Evolutionary conservation across 1,140 invertebrate genomes (phyloP), one percentile per base, ranked within the genome.

Genomic region (Pentalonia nigronervosa): DNA sequence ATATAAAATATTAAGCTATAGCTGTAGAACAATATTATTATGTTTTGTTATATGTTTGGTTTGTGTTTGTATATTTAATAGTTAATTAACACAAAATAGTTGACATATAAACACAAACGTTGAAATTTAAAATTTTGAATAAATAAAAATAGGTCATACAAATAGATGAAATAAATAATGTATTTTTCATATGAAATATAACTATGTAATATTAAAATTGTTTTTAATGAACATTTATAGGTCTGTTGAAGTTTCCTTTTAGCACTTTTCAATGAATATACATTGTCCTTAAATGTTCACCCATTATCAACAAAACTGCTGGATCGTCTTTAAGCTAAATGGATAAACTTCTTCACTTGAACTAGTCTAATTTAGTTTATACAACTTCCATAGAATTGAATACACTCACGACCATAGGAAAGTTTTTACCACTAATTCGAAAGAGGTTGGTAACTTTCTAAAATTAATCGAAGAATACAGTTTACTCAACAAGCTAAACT

Each of bases 391-490:
- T 67, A 90, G 89, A 90, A 67, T 60, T 60, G 89, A 90, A 90
- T 90, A 90, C 89, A 90, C 89, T 67, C 53, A 90, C 25, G 56
- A 45, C 36, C 36, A 41, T 21, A 45, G 21, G 36, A 90, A 90
- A 90, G 89, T 67, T 90, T 90, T 90, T 45, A 90, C 89, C 89
- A 90, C 89, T 90, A 90, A 90, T 90, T 90, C 45, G 89, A 90
- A 90, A 90, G 89, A 67, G 89, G 89, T 90, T 36, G 53, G 53
- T 90, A 90, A 90, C 53, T 90, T 90, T 90, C 56, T 36, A 30
- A 45, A 90, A 90, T 90, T 45, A 90, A 67, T 90, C 41, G 41
- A 90, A 90, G 41, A 45, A 60, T 67, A 67, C 89, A 45, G 36
- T 67, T 90, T 60, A 30, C 25, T 25, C 47, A 53, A 53, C 86